phyloP scores from a whole-genome alignment of 53 echinoderm and acorn worm genomes.

The Echinarachnius parma region DNA sequence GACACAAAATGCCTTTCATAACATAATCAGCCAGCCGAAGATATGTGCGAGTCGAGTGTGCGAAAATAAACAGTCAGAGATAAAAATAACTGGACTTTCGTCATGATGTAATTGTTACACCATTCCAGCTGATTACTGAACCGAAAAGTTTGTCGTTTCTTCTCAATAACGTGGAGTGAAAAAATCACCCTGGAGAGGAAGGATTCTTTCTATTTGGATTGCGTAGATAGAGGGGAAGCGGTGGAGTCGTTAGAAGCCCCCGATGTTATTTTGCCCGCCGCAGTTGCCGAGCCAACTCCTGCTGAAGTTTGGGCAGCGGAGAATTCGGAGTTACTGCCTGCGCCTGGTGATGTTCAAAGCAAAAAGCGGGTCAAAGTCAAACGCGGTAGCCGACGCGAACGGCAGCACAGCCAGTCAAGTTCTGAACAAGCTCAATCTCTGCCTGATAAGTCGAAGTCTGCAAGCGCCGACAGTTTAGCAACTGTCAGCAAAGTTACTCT shows the following conservation, averaged over 20 bases:
- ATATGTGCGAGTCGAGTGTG: too few species aligned
- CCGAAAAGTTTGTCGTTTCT: background rate
- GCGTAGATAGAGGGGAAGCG: conserved; percentile 24
- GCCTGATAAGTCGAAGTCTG: background rate
- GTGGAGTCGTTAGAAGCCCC: conserved; percentile 25
- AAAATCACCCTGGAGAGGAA: conserved; percentile 31
- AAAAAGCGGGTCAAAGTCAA: conserved; percentile 3
- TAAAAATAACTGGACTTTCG: too few species aligned
- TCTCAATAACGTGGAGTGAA: background rate
- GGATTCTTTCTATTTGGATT: conserved; percentile 27
- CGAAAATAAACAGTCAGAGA: too few species aligned
- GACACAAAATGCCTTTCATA: too few species aligned
- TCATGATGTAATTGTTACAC: too few species aligned
- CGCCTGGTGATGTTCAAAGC: background rate
- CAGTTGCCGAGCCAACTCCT: too few species aligned
- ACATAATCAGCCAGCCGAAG: too few species aligned
- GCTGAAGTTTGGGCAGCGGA: background rate
- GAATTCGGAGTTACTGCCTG: background rate
- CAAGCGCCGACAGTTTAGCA: conserved; percentile 18
- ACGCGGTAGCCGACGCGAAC: background rate
- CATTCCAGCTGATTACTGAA: too few species aligned
- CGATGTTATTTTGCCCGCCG: conserved; percentile 1
- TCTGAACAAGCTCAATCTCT: background rate
- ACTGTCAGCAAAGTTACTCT: conserved; percentile 28
- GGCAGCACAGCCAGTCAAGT: background rate